Base-by-base conservation (phyloP, 2,888 invertebrate genomes). In the Iselma pallidipennis region DNA sequence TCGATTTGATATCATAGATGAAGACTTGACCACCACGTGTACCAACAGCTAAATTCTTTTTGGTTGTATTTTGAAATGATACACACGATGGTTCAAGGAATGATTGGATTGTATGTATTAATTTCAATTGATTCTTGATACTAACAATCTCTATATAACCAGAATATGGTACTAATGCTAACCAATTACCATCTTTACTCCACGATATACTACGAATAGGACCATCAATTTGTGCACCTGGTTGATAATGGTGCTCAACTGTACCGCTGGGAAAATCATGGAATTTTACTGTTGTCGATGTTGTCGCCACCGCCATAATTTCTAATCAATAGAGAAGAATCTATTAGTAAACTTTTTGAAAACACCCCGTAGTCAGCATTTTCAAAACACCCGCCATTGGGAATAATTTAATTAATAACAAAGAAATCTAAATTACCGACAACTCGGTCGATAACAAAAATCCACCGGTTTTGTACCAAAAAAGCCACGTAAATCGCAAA, bases 241-340 rank as follows among this genome's bases (percentile, higher is more conserved):
- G 74, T 65, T 76, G 74, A 70, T 86, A 85, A 57, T 82, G 81
- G 71, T 85, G 83, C 73, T 83, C 81, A 58, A 85, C 78, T 71
- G 84, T 83, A 81, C 86, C 86, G 76, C 79, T 82, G 71, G 82
- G 84, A 62, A 81, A 82, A 65, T 85, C 85, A 71, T 87, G 84
- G 25, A 87, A 79, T 74, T 86, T 81, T 64, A 88, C 79, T 49
- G 84, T 83, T 49, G 84, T 84, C 71, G 86, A 85, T 65, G 85
- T 82, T 37, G 87, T 85, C 25, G 86, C 84, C 66, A 88, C 81
- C 78, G 83, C 85, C 87, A 87, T 87, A 48, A 53, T 48, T 48
- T 12, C 25, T 28, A 37, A 26, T 10, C 29, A 6, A 29, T 10
- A 29, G 3, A 9, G 7, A 29, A 2, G 29, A 29, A 29, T 10